Evolutionary conservation across 2,797 vertebrate species (phyloP), one percentile per base, ranked within the genome.

Genomic region (Labroides dimidiatus): DNA sequence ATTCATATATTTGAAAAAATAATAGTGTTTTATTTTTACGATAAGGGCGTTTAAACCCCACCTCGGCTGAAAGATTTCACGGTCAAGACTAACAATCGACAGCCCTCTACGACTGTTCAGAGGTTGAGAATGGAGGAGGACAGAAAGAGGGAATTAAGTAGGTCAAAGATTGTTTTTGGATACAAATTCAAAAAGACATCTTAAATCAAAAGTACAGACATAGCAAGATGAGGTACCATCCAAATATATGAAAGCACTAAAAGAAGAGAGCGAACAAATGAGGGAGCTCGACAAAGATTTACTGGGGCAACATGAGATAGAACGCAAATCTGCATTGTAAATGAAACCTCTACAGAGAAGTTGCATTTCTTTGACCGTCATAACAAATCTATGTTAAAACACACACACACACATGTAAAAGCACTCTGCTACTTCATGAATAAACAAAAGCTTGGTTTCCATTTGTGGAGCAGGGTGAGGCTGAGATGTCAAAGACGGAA

Each of bases 161-260:
- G 50, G 44, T 36, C 41, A 71, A 23, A 48, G 54, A 69, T 15
- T 30, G n/a, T 58, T 65, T 37, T 33, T 24, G 27, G 33, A 70
- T 52, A 58, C 37, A 43, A 77, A 74, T 30, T 53, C 24, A 53
- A 51, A 41, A 65, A 57, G 50, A 21, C 0, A 1, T 44, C 75
- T 66, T 68, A 51, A n/a, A 75, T 79, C 58, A 44, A 10, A 39
- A 59, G 39, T 64, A 74, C 16, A 49, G 30, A 39, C 12, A 39
- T 13, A 39, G 12, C 37, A 39, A 42, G 14, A 42, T 42, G 41
- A 68, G 56, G 63, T 78, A 56, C 39, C 37, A 69, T 62, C 17
- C 30, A 62, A 33, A 33, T 3, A 73, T 73, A 78, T 13, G 44
- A 0, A 20, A 19, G 5, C 24, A 58, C 15, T 23, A 20, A 60